Base-by-base conservation (phyloP, 2,113 vertebrate genomes). In the Climacteris rufus region DNA sequence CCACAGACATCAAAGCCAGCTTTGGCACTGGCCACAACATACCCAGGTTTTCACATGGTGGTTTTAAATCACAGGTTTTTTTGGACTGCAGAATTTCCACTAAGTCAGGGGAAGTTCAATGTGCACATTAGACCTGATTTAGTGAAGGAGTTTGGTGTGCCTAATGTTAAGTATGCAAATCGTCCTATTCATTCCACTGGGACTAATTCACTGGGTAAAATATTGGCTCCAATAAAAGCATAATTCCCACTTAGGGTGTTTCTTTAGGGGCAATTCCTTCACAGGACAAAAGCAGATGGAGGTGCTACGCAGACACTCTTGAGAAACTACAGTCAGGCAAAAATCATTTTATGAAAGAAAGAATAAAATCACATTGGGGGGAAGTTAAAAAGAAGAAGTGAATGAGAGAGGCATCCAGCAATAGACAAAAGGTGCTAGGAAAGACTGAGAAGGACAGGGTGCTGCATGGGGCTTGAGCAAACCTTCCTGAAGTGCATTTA, bases 41-140 rank as follows among this genome's bases (percentile, higher is more conserved):
- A 25, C 11, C 30, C 71, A 69, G 22, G 22, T 54, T 95, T 90
- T 63, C 70, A 85, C 63, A 44, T 2, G 7, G 13, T 13, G 16
- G 18, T 75, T 86, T 50, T n/a, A 77, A 86, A 88, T 44, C 54
- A 59, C 78, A 63, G 22, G 1, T 8, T 82, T 85, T 85, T 79
- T 63, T 52, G 27, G 54, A 63, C 47, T 64, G 39, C 35, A 88
- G 77, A 61, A 77, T 70, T 93, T 76, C 81, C 45, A 13, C 42
- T 50, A 89, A 93, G 61, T 84, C 74, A 84, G 66, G n/a, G 64
- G 71, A 94, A 96, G 85, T 90, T 93, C 88, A 88, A 8, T 28
- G 40, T 44, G 60, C 64, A 80, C 84, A 86, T 90, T 87, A 90
- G 75, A 61, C n/a, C 76, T 66, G 82, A 88, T 96, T 96, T 92